Base-by-base conservation (phyloP, 2,797 vertebrate genomes). In the Sus cebifrons region DNA sequence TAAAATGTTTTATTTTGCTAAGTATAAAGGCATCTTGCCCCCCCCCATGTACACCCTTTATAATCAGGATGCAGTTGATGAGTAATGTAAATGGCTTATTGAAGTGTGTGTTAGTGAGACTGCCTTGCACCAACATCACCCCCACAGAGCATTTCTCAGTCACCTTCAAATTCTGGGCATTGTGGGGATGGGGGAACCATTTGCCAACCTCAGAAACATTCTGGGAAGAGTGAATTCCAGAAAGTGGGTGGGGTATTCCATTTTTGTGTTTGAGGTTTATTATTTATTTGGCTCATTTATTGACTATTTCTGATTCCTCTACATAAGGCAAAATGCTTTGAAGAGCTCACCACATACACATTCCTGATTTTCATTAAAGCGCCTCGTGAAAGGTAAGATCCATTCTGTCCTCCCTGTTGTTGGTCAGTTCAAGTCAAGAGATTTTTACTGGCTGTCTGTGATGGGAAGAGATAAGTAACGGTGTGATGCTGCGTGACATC, bases 341-440 rank as follows among this genome's bases (percentile, higher is more conserved):
- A 92, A 95, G 82, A 96, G 67, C 75, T 95, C 68, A 89, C 12
- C 56, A 32, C 23, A 52, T 23, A 16, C 21, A 58, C 15, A 23
- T n/a, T 88, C 20, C 0, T n/a, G 32, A 23, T 36, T 93, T 20
- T 73, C 71, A 52, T 16, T 25, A 54, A 94, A 60, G 83, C 94
- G n/a, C 20, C 29, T 70, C 52, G 9, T 13, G 5, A 2, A 29
- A 83, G n/a, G 4, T 70, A 40, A 94, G n/a, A 32, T 58, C 2
- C 25, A 6, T 40, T 79, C 54, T n/a, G 1, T 68, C 78, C 23
- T 44, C n/a, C 49, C 64, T 86, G 36, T 21, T 52, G 13, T 64
- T 23, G n/a, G 10, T 79, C 81, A 40, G 44, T 56, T 85, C 36
- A 52, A 3, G 32, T 94, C 36, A 49, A 10, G 68, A 84, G 10